Conservation (phyloP, 1,140 invertebrate species). For the Temnothorax curvispinosus region DNA sequence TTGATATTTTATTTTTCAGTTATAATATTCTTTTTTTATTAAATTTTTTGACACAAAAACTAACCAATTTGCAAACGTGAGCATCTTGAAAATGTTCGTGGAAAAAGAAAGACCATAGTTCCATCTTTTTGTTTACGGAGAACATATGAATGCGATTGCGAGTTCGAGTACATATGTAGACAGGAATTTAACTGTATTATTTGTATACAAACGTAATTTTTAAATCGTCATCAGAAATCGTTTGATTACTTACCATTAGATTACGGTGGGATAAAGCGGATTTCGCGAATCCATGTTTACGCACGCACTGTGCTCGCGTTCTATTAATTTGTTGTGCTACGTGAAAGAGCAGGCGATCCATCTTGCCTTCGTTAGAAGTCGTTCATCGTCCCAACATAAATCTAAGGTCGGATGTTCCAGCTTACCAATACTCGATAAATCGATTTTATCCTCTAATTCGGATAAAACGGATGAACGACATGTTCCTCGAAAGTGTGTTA, state of each 20-base stretch:
- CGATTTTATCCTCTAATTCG: slow-evolving; percentile 50
- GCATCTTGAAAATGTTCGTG: not conserved
- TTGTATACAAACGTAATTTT: not conserved
- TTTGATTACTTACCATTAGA: slow-evolving; percentile 57
- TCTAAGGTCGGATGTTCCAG: slow-evolving; percentile 47
- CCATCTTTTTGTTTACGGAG: not conserved
- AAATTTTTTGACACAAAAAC: not conserved
- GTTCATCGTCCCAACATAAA: slow-evolving; percentile 65
- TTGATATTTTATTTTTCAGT: not conserved
- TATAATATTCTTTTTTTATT: not conserved
- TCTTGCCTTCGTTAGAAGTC: slow-evolving; percentile 67
- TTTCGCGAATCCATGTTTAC: slow-evolving; percentile 21
- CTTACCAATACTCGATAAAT: slow-evolving; percentile 57
- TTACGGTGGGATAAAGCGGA: slow-evolving; percentile 56
- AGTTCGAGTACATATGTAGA: not conserved
- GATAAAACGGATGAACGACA: slow-evolving; percentile 22
- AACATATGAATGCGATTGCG: not conserved
- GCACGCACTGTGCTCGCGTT: not conserved
- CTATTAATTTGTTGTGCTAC: not conserved
- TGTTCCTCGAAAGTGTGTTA: not conserved
- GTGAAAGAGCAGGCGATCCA: slow-evolving; percentile 41
- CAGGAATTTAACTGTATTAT: not conserved
- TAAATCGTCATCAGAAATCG: slow-evolving; percentile 40
- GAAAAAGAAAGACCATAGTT: not conserved
- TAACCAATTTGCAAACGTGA: not conserved